Evolutionary conservation across 1,140 invertebrate species (phyloP), one percentile per base, ranked within the genome.

Genomic region (Drosophila sucinea): DNA sequence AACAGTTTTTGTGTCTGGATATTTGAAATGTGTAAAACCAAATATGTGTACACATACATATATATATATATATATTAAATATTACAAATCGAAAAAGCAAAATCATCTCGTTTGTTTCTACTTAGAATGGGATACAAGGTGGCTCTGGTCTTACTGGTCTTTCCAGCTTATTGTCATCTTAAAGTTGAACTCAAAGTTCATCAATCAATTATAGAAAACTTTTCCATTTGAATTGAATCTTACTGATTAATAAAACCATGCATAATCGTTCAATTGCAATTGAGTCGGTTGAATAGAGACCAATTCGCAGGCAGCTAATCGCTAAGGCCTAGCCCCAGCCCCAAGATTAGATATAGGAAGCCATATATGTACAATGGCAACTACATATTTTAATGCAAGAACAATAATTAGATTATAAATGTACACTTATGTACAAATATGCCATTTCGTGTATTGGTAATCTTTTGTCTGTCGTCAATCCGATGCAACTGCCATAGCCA

Each of bases 1-100:
- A 62, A 85, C 38, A 82, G 67, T 79, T 82, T 82, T 69, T 70
- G 82, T 87, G 75, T 86, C 72, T 79, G 71, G 75, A 81, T 79
- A 79, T 75, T 71, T 81, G 40, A 81, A 80, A 72, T 61, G 60
- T 47, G 54, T 67, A 30, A 51, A 25, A 33, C 25, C 47, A 5
- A 69, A 57, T 44, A 51, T 27, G 10, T 27, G 27, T 27, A 27
- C 5, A 6, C 3, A 23, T 10, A 27, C 3, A 51, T 51, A 51
- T 51, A 51, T 10, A 51, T 51, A 51, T 51, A 51, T 75, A 67
- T 71, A 75, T 72, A 67, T 71, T 66, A 58, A 47, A 60, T 77
- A 77, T 73, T 69, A 77, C 60, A 64, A 73, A 44, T 68, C 44
- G 35, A 23, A 33, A 63, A 47, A 62, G 11, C 0, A 17, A 47